Percentiles rank a stretch among this genome's conserved stretches.
These are phyloP conservation scores for Melieria crassipennis DNA, from an alignment of 2,888 invertebrate species.

Conservation along the genomic window DNA sequence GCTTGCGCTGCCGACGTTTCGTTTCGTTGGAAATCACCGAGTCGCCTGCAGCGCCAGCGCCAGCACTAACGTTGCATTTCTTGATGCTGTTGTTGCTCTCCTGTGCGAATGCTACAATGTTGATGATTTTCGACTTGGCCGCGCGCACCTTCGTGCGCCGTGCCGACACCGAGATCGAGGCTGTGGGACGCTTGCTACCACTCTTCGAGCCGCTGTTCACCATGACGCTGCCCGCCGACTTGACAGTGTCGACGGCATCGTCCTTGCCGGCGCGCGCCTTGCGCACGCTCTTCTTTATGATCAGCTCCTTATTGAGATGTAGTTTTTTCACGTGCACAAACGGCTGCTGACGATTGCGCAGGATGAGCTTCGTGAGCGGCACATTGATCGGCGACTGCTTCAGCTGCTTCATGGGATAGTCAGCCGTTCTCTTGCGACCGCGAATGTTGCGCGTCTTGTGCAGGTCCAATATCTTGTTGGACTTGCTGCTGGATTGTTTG, in stretches of 20 bases:
- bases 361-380: slow-evolving; percentile 32
- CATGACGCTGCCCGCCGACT: no score
- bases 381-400: slow-evolving; percentile 18
- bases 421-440: slow-evolving; percentile 22
- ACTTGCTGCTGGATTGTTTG: neutral
- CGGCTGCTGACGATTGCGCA: slow-evolving; percentile 34
- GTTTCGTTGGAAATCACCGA: neutral
- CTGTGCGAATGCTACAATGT: slow-evolving; percentile 34
- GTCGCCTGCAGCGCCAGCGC: neutral
- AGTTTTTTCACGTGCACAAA: slow-evolving; percentile 28
- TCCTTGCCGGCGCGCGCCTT: no score
- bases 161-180: slow-evolving; percentile 12
- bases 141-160: slow-evolving; percentile 35
- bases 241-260: neutral
- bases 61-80: neutral
- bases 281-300: slow-evolving; percentile 6
- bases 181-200: slow-evolving; percentile 7
- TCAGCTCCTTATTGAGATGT: slow-evolving; percentile 18
- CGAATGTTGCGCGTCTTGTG: slow-evolving; percentile 5
- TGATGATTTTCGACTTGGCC: slow-evolving; percentile 34
- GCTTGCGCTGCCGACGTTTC: slow-evolving; percentile 21
- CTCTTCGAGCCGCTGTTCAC: neutral
- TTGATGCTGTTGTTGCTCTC: slow-evolving; percentile 19
- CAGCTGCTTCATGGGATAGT: slow-evolving; percentile 1
- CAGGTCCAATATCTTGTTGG: neutral